Conservation (phyloP, 2,113 vertebrate species). For the Pithys albifrons region DNA sequence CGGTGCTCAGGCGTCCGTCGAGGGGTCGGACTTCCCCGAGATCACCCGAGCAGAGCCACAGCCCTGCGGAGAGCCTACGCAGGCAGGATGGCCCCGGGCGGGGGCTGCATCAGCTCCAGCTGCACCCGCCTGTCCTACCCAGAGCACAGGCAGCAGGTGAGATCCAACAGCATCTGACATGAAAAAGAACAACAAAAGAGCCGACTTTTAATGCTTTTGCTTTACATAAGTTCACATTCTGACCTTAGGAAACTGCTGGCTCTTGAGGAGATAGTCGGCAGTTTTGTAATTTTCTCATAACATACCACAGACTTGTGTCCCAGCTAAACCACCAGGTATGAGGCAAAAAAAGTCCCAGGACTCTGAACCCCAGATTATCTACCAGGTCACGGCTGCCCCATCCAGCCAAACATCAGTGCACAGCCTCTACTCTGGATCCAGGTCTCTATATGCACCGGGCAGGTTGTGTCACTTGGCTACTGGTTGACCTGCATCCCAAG, state of each 20-base stretch:
- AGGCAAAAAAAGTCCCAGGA: neutral
- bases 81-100: neutral
- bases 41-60: neutral
- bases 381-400: accelerated
- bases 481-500: neutral
- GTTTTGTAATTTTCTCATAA: constrained; percentile 33
- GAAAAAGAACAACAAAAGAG: neutral
- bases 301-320: neutral
- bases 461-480: neutral
- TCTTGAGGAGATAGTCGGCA: neutral
- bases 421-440: neutral
- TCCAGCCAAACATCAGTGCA: accelerated
- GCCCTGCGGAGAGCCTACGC: neutral
- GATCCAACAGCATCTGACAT: neutral
- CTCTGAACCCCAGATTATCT: neutral
- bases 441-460: neutral
- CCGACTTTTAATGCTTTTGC: neutral
- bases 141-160: neutral
- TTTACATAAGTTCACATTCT: constrained; percentile 1
- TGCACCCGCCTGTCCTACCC: neutral
- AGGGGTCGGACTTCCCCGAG: neutral
- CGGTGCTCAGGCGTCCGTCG: accelerated
- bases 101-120: neutral
- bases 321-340: neutral
- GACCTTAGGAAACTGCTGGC: neutral